Percentiles rank a stretch among this genome's conserved stretches.
Evolutionary conservation across 2,113 vertebrate species (phyloP).

Genomic region (Ia io): DNA sequence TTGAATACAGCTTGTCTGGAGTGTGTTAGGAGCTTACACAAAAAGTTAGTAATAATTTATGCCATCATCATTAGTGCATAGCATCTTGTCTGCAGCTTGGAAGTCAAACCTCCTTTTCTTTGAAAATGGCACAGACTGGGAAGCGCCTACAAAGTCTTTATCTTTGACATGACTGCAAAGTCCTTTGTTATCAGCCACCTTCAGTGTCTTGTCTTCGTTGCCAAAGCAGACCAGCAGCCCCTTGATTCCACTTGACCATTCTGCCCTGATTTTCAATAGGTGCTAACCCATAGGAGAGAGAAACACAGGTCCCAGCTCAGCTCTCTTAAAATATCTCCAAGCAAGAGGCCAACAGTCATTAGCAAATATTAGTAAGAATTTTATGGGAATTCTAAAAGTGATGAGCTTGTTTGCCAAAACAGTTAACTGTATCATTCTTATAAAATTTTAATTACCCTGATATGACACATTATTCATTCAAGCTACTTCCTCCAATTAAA

Average conservation of each 20-base stretch:
- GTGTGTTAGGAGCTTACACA: neutral
- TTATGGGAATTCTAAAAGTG: neutral
- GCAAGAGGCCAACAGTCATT: neutral
- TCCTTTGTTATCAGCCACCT: neutral
- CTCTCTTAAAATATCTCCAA: neutral
- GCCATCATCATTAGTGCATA: neutral
- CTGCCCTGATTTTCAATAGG: neutral
- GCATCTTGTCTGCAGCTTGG: neutral
- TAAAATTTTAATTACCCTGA: neutral
- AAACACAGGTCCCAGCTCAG: neutral
- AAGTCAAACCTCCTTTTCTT: neutral
- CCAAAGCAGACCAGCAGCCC: neutral
- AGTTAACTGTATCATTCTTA: neutral
- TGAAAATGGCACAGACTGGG: neutral
- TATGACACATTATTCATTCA: neutral
- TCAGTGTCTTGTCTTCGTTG: neutral
- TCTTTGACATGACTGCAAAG: neutral
- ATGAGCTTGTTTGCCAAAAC: conserved; percentile 14
- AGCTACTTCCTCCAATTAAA: neutral
- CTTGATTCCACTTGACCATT: neutral
- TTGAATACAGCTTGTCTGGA: neutral
- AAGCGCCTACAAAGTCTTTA: neutral
- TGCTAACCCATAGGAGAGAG: neutral
- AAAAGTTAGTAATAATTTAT: neutral
- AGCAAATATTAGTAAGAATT: neutral